These are phyloP conservation scores for Leucoraja ocellata DNA, from an alignment of 2,797 vertebrate genomes.

Conservation along the genomic window DNA sequence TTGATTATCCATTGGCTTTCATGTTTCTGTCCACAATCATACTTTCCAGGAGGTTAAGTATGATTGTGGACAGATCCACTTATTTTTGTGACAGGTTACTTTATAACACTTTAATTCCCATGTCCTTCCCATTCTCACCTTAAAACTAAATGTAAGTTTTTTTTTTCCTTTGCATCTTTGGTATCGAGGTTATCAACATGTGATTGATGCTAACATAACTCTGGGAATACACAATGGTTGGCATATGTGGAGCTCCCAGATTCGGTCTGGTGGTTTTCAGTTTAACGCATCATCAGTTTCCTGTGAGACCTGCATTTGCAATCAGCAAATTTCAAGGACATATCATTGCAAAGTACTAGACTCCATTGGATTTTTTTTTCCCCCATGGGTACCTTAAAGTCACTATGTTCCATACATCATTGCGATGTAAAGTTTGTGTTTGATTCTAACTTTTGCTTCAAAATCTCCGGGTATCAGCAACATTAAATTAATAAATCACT, in stretches of 20 bases:
- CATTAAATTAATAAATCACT: no score
- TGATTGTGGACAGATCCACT: no score
- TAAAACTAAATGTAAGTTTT: background rate
- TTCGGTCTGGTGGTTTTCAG: background rate
- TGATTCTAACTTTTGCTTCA: background rate
- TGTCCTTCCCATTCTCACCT: background rate
- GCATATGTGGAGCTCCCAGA: background rate
- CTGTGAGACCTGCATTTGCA: background rate
- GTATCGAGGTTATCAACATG: background rate
- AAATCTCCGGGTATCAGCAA: background rate
- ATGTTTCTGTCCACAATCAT: background rate
- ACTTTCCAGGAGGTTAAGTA: background rate
- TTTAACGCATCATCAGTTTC: background rate
- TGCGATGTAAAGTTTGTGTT: background rate
- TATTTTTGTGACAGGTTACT: background rate
- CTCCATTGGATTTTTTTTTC: background rate
- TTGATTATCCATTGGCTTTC: background rate
- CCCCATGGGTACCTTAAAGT: background rate
- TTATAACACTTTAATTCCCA: background rate
- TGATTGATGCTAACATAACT: background rate
- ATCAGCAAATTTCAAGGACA: constrained; percentile 7
- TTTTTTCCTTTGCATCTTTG: background rate
- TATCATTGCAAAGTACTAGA: background rate
- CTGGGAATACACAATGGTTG: background rate
- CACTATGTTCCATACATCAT: background rate